These are phyloP conservation scores for Dermochelys coriacea DNA, from an alignment of 2,797 vertebrate species.

Conservation along the genomic window DNA sequence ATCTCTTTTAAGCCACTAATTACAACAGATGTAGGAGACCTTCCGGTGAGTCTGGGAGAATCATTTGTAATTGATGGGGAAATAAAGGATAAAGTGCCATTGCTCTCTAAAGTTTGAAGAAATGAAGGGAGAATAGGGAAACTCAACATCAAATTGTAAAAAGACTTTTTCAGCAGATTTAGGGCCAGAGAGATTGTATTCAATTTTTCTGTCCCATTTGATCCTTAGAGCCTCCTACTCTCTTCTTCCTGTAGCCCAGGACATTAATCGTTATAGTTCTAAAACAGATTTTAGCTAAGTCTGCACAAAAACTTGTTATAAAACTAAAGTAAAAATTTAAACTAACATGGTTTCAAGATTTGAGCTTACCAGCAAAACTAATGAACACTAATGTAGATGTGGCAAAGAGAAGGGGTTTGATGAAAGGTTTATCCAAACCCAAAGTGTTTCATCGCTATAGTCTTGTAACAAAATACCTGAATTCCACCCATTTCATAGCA, in stretches of 20 bases:
- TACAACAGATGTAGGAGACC: not conserved
- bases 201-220: constrained; percentile 50
- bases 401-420: not conserved
- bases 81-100: constrained; percentile 35
- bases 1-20: not conserved
- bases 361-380: not conserved
- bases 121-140: constrained; percentile 21
- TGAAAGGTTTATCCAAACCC: not conserved
- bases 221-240: constrained; percentile 52
- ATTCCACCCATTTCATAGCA: not conserved
- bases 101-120: constrained; percentile 34
- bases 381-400: not conserved
- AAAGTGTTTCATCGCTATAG: not conserved
- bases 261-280: constrained; percentile 67
- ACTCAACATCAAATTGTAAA: constrained; percentile 29
- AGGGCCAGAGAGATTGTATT: constrained; percentile 17
- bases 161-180: constrained; percentile 63
- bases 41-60: not conserved
- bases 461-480: not conserved
- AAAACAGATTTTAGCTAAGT: constrained; percentile 64
- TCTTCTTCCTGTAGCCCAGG: constrained; percentile 24
- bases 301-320: constrained; percentile 63
- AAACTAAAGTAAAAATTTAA: constrained; percentile 47
- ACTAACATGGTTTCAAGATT: constrained; percentile 21
- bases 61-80: constrained; percentile 21